Base-by-base conservation (phyloP, 2,113 vertebrate genomes). In the Poecile atricapillus region DNA sequence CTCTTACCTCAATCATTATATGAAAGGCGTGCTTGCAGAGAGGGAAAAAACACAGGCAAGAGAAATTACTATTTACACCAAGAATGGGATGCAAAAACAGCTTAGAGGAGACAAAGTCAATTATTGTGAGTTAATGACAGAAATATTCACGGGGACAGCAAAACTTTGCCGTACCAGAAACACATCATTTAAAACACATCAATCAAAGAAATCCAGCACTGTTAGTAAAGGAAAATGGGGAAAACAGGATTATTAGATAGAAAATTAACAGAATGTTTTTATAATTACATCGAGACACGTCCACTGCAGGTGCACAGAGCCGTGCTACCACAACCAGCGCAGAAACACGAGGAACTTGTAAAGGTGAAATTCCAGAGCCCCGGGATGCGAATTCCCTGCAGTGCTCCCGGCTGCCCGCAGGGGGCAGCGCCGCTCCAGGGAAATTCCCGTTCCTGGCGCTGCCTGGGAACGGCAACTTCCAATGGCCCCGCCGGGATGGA, bases 1-100 rank as follows among this genome's bases (percentile, higher is more conserved):
- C 98, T 98, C 99, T 99, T 99, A 99, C 99, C 99, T 99, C 99
- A 98, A 99, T 99, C 99, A 99, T 99, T 98, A 99, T 99, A 98
- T 99, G 99, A 99, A 99, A 99, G 98, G 99, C 99, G 96, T 99
- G 99, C 99, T 99, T 99, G 98, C 97, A 98, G 98, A 98, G 98
- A 97, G 96, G 97, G 97, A 97, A 95, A 98, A 98, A 98, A 98
- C 97, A 99, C 91, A 99, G 96, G 98, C 98, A 98, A 98, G 98
- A 98, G 97, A 98, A 98, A 98, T 99, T 99, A 99, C 95, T 98
- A 97, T 97, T 98, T 97, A 96, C 96, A 98, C 94, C 96, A 96
- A 96, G 97, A 97, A 97, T 83, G 97, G 98, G 96, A 97, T 94
- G 97, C 97, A 98, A 96, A 97, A 97, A 47, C 78, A 96, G 78